Base-by-base conservation (phyloP, 2,888 invertebrate genomes). In the Lottia gigantea region DNA sequence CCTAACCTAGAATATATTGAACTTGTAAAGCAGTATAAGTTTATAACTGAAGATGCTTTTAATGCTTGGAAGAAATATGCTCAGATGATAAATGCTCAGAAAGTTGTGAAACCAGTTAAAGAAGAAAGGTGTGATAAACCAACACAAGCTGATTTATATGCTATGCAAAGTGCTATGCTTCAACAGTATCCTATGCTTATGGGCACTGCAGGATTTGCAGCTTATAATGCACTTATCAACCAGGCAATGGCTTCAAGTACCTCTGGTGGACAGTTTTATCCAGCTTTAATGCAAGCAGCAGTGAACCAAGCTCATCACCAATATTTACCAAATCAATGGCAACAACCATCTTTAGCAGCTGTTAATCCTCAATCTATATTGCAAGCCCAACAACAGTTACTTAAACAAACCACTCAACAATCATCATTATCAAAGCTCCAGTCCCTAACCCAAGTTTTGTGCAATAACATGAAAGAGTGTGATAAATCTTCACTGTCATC, bases 11-110 rank as follows among this genome's bases (percentile, higher is more conserved):
- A 55, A 23, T 55, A 23, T 23, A 55, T 3, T 23, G 55, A 55
- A 19, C 23, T 55, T 19, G 14, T 23, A n/a, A 55, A 55, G 23
- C 55, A 55, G 19, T 55, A 23, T 23, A 55, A 23, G 19, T 55
- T 55, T 23, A 23, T 55, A 55, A 23, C 55, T 23, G 55, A 55
- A 55, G 55, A 55, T 23, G 55, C 55, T 55, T 55, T 55, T 55
- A 19, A 23, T 12, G 55, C 55, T 23, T 55, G 55, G 55, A 55
- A 14, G 55, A 55, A 55, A 55, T 55, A 55, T 55, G 55, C 55
- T 55, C 55, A 55, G 55, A 55, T 55, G 55, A 23, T 55, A 55
- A 55, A 55, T 55, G 55, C 55, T 55, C 55, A 55, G 55, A 55
- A 23, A 55, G 23, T 55, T n/a, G n/a, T 19, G 55, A 55, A 55